Evolutionary conservation across 2,797 vertebrate genomes (phyloP).

Genomic region (Mycteria americana): DNA sequence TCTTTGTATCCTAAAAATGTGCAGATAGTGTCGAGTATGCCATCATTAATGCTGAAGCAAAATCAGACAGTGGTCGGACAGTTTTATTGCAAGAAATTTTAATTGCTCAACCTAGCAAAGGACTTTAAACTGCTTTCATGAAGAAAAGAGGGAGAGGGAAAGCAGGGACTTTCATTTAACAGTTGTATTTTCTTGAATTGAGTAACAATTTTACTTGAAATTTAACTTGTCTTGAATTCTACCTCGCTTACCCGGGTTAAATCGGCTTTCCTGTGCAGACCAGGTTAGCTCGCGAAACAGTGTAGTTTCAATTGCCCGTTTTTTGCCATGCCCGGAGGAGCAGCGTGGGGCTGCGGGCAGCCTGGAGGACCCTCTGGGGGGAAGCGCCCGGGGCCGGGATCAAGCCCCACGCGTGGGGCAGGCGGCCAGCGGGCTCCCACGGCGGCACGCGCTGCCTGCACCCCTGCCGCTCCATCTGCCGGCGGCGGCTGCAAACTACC

Average conservation of each 20-base stretch:
- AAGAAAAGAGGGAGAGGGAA: too few relatives aligned
- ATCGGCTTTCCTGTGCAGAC: neutral
- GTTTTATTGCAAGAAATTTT: neutral
- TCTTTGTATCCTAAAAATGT: neutral
- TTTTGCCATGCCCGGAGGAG: too few relatives aligned
- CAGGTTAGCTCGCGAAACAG: neutral
- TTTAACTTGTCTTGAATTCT: neutral
- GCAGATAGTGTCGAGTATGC: accelerated
- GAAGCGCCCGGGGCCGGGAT: too few relatives aligned
- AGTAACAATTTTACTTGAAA: neutral
- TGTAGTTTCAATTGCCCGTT: accelerated
- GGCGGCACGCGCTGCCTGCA: neutral
- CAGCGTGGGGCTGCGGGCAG: neutral
- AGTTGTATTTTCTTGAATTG: neutral
- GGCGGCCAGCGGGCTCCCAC: neutral
- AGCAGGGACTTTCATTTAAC: neutral
- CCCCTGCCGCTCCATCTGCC: neutral
- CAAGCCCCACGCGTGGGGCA: neutral
- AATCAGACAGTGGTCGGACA: accelerated
- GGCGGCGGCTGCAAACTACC: neutral
- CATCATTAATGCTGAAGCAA: neutral
- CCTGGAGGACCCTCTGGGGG: neutral
- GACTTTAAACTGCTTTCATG: neutral
- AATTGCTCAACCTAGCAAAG: neutral
- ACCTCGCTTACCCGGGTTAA: neutral